Evolutionary conservation across 2,888 invertebrate genomes (phyloP).

Genomic region (Bombylius discolor): DNA sequence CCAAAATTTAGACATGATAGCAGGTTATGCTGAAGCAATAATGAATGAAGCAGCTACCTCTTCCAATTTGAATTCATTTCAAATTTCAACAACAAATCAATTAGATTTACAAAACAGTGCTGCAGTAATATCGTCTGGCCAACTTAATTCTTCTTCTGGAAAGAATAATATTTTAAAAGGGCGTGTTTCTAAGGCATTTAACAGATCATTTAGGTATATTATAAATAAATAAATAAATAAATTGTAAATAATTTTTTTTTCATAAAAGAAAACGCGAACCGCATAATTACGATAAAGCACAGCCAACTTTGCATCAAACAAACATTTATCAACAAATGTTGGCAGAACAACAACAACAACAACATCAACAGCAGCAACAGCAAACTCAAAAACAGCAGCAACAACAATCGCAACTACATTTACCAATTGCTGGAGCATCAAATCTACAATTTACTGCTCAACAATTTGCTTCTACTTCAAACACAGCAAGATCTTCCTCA

Average conservation of each 20-base stretch:
- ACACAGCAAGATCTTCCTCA: not conserved
- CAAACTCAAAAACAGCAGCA: constrained; percentile 11
- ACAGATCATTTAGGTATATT: constrained; percentile 23
- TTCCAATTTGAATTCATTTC: constrained; percentile 3
- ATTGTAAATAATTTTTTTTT: not conserved
- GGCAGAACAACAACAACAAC: constrained; percentile 29
- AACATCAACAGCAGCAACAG: constrained; percentile 21
- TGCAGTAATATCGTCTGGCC: not conserved
- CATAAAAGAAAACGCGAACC: constrained; percentile 28
- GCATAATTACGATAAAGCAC: constrained; percentile 37
- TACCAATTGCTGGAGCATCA: constrained; percentile 17
- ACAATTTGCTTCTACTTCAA: constrained; percentile 2
- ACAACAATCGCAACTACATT: constrained; percentile 22
- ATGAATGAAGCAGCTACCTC: not conserved
- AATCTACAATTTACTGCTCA: constrained; percentile 9
- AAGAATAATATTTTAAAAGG: constrained; percentile 31
- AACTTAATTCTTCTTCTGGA: constrained; percentile 1
- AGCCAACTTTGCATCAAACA: constrained; percentile 37
- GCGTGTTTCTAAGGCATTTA: constrained; percentile 29
- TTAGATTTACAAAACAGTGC: not conserved
- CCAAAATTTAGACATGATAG: constrained; percentile 1
- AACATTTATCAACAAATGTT: constrained; percentile 37
- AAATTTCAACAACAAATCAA: constrained; percentile 3
- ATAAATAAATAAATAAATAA: not conserved
- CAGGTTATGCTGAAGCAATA: constrained; percentile 7